phyloP scores from a whole-genome alignment of 1,140 invertebrate species.

The Papilio polytes region DNA sequence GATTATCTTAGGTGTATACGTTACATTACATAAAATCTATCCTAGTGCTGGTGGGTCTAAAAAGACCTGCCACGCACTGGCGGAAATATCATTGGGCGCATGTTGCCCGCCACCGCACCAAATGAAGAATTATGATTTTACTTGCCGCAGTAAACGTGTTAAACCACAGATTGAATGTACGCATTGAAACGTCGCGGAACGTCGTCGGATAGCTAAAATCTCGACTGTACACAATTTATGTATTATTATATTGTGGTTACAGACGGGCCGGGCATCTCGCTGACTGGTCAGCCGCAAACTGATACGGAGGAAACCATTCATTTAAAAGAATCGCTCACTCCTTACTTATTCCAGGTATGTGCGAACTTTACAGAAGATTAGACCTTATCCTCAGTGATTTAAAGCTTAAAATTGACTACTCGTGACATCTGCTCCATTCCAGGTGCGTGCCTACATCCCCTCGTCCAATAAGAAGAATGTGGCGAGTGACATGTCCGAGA shows the following conservation, averaged over 20 bases:
- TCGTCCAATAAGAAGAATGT: constrained; percentile 53
- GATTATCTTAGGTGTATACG: too few species aligned
- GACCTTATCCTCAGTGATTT: background rate
- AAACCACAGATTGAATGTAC: too few species aligned
- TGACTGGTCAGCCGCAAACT: constrained; percentile 59
- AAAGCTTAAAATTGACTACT: background rate
- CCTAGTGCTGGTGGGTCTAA: too few species aligned
- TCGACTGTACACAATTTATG: too few species aligned
- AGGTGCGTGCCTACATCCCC: constrained; percentile 64
- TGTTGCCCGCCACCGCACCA: too few species aligned
- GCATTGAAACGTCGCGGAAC: too few species aligned
- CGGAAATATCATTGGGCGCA: too few species aligned
- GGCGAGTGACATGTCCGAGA: constrained; percentile 73
- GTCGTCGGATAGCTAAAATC: too few species aligned
- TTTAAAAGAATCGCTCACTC: constrained; percentile 60
- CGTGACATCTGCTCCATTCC: background rate
- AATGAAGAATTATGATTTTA: too few species aligned
- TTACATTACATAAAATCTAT: too few species aligned
- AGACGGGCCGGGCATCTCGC: constrained; percentile 50
- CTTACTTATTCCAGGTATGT: constrained; percentile 72
- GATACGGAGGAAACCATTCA: constrained; percentile 57
- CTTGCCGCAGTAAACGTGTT: too few species aligned
- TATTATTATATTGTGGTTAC: background rate
- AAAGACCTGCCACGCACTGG: too few species aligned
- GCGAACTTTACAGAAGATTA: constrained; percentile 21